Conservation (phyloP, 2,888 invertebrate genomes). For the Tholera decimalis region DNA sequence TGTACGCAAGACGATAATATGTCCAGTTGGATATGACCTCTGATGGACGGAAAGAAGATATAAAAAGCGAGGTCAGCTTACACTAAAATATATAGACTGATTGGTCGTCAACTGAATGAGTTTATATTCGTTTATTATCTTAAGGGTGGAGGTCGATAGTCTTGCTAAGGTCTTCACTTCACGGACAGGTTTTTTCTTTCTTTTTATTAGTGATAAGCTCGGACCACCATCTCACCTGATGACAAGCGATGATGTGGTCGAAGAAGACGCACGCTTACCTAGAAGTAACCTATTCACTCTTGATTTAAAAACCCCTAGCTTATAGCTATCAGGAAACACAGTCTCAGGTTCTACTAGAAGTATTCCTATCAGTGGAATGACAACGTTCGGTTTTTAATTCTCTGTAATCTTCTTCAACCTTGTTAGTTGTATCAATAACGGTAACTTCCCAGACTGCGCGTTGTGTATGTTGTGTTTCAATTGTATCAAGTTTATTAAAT, state of each 20-base stretch:
- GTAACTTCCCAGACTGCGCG: neutral
- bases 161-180: slow-evolving; percentile 25
- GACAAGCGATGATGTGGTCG: too few species aligned
- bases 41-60: neutral
- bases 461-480: slow-evolving; percentile 9
- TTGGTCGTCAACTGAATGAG: slow-evolving; percentile 1
- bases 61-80: neutral
- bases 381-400: slow-evolving; percentile 14
- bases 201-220: too few species aligned
- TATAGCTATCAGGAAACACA: too few species aligned
- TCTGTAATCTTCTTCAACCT: slow-evolving; percentile 2
- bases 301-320: too few species aligned
- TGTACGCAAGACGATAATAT: slow-evolving; percentile 3
- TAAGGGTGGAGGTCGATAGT: slow-evolving; percentile 26
- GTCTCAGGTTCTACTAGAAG: neutral
- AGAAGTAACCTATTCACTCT: too few species aligned
- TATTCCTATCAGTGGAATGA: neutral
- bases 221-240: too few species aligned
- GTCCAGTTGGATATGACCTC: neutral
- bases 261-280: too few species aligned
- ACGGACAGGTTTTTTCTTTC: too few species aligned
- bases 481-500: neutral
- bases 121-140: slow-evolving; percentile 28
- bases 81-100: neutral
- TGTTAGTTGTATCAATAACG: neutral